Base-by-base conservation (phyloP, 1,140 invertebrate species). In the Drosophila eugracilis region DNA sequence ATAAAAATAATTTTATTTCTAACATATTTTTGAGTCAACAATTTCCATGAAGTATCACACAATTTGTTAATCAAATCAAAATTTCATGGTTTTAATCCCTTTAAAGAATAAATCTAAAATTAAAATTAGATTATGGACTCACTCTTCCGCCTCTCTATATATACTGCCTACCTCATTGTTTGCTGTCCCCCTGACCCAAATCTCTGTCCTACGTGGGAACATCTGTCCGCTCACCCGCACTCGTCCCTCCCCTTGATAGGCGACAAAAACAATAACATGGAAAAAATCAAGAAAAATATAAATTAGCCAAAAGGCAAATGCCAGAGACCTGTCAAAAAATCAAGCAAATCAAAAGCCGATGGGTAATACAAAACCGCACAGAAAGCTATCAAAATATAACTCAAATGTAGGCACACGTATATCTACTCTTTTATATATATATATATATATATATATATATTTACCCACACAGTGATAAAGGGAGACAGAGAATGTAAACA, bases 361-460 rank as follows among this genome's bases (percentile, higher is more conserved):
- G 67, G 81, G 80, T 85, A 85, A 85, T 57, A 86, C 44, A 77
- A 80, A 85, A 80, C 81, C 81, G 17, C 34, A 57, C 57, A 37
- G 42, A 45, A 55, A 44, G 49, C 57, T 66, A 75, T 54, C 57
- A 75, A 74, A 77, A 66, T 75, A 60, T 59, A 41, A 63, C 57
- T 24, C 52, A 37, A 12, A 60, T 21, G 28, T n/a, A 32, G 24
- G 28, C 53, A 75, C 24, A 44, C 36, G 6, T 15, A 30, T n/a
- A 36, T n/a, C 7, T n/a, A n/a, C n/a, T n/a, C n/a, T n/a, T n/a
- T n/a, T n/a, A n/a, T n/a, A n/a, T n/a, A n/a, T n/a, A n/a, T 53
- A 15, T 24, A 28, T 22, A 28, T 65, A 14, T 19, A 41, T 19
- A 10, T 19, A 21, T 28, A 10, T 15, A 15, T 10, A 24, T 26